These are phyloP conservation scores for Eristalinus aeneus DNA, from an alignment of 2,888 invertebrate species.

Conservation along the genomic window DNA sequence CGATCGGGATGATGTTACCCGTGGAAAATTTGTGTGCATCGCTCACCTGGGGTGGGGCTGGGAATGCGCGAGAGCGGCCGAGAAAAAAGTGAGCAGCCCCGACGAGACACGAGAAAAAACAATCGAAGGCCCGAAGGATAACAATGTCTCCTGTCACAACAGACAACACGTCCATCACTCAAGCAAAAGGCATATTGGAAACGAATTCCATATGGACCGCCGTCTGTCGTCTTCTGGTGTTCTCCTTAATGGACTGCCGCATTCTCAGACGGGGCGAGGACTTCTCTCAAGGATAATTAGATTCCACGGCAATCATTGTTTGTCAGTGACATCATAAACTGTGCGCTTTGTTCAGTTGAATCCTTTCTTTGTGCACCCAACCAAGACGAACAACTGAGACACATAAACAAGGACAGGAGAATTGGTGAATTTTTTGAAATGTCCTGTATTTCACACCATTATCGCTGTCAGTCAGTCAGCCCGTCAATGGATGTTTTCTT, in stretches of 20 bases:
- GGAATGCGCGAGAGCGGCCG: not conserved
- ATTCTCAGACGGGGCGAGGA: slow-evolving; percentile 13
- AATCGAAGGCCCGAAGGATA: not conserved
- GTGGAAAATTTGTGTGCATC: slow-evolving; percentile 11
- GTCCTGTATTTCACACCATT: slow-evolving; percentile 40
- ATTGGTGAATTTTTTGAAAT: slow-evolving; percentile 16
- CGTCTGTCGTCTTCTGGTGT: not conserved
- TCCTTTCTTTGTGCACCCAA: slow-evolving; percentile 26
- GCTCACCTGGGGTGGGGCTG: slow-evolving; percentile 22
- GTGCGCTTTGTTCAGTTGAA: not conserved
- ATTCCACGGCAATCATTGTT: slow-evolving; percentile 17
- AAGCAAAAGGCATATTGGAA: slow-evolving; percentile 30
- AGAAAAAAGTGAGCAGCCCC: not conserved
- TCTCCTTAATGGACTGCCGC: not conserved
- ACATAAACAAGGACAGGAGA: not conserved
- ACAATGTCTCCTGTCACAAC: slow-evolving; percentile 42
- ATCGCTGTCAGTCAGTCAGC: slow-evolving; percentile 22
- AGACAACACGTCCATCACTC: slow-evolving; percentile 40
- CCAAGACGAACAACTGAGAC: not conserved
- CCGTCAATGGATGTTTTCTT: slow-evolving; percentile 40
- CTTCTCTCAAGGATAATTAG: slow-evolving; percentile 32
- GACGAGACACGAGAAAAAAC: not conserved
- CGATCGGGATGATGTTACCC: slow-evolving; percentile 3
- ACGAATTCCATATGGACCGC: slow-evolving; percentile 23
- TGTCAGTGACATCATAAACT: slow-evolving; percentile 13